Base-by-base conservation (phyloP, 2,797 vertebrate species). In the Liasis olivaceus region DNA sequence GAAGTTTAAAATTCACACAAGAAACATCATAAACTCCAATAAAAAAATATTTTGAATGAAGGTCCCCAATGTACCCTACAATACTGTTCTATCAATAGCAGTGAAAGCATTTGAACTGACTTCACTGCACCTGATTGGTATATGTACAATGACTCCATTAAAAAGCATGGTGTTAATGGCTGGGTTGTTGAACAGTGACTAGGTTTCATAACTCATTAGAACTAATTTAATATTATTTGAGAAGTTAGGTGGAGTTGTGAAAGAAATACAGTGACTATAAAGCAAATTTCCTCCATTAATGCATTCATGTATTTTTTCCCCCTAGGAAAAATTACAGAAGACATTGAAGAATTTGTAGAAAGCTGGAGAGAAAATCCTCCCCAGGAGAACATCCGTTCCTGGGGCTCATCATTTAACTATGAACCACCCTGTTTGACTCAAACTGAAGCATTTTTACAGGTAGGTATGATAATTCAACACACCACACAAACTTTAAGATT, bases 361-460 rank as follows among this genome's bases (percentile, higher is more conserved):
- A 99, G 99, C 92, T 99, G 99, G 99, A 97, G 98, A 94, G 99
- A 99, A 96, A 96, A 97, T 28, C 94, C 96, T 87, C 98, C 98
- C 0, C 97, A 98, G 42, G 96, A 97, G 94, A 93, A 91, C 58
- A 42, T 96, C 42, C 92, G 59, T 0, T 96, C 95, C 36, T 96
- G 97, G 89, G 92, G 90, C 22, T 97, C 97, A 59, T 94, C 98
- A 4, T 95, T 97, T 58, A 96, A 96, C 89, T 98, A 97, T 95
- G 95, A 97, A 2, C 98, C 99, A 0, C 98, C 99, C 0, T 99
- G 99, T 93, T 95, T 98, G 90, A 97, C 93, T 26, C 98, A 98
- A n/a, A 98, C 97, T 31, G 95, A 90, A 26, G 97, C 97, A 2
- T 94, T 97, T 93, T 94, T 98, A 93, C 96, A 98, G 98, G 99